Conservation (phyloP, 64 coral and sea anemone genomes). For the Montipora cactus region DNA sequence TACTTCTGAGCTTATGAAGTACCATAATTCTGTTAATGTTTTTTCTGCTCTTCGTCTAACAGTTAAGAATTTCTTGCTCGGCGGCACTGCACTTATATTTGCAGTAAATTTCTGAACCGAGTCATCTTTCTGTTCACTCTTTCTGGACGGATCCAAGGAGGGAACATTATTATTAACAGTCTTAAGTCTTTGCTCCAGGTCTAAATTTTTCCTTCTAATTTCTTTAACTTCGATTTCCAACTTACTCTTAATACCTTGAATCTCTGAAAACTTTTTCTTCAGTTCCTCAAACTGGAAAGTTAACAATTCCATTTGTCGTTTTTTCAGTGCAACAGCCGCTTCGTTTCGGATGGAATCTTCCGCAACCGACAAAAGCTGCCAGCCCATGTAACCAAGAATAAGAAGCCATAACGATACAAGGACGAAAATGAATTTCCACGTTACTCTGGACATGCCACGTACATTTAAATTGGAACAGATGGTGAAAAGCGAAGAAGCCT, state of each 20-base stretch:
- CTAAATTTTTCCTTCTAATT: conserved; percentile 35
- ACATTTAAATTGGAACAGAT: no score
- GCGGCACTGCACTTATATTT: background rate
- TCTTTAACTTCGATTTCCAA: conserved; percentile 44
- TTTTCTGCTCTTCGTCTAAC: conserved; percentile 79
- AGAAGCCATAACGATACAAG: conserved; percentile 78
- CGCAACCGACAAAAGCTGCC: conserved; percentile 71
- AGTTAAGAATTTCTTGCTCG: conserved; percentile 7
- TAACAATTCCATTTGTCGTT: conserved; percentile 69
- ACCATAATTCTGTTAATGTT: conserved; percentile 89
- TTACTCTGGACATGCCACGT: conserved; percentile 58
- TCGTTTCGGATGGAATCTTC: conserved; percentile 74
- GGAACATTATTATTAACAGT: background rate
- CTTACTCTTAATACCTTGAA: conserved; percentile 62
- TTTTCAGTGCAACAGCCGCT: conserved; percentile 63
- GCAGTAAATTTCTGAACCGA: background rate
- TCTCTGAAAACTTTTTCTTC: conserved; percentile 73
- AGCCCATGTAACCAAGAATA: conserved; percentile 84
- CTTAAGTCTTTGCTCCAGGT: background rate
- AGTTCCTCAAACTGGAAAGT: conserved; percentile 61
- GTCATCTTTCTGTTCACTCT: background rate
- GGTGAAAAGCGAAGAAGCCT: no score
- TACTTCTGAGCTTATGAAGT: conserved; percentile 95
- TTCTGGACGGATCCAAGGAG: background rate
- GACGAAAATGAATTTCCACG: conserved; percentile 82